phyloP scores from a whole-genome alignment of 2,113 vertebrate species.

The Ovis canadensis region DNA sequence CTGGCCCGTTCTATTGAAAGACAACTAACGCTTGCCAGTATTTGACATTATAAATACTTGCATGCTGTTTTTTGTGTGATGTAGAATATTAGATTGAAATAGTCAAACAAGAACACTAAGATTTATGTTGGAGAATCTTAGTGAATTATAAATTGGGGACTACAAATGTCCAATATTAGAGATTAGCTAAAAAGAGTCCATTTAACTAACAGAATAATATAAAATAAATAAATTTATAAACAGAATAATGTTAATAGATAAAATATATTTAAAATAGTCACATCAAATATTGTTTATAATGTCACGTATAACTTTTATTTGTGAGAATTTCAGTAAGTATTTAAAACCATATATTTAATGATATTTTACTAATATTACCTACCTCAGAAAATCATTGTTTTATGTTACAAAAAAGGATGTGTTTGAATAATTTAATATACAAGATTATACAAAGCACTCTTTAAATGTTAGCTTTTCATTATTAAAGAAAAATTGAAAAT shows the following conservation, averaged over 20 bases:
- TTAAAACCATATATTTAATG: not conserved
- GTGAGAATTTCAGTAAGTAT: not conserved
- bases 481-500: not conserved
- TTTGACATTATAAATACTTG: not conserved
- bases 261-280: not conserved
- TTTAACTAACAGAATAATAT: not conserved
- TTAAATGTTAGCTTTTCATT: not conserved
- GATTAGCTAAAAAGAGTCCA: not conserved
- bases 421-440: not conserved
- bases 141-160: not conserved
- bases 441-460: not conserved
- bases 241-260: not conserved
- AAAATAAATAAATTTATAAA: not conserved
- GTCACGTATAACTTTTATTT: not conserved
- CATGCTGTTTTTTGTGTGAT: not conserved
- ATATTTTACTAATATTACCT: not conserved
- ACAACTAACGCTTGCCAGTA: not conserved
- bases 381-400: not conserved
- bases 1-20: not conserved
- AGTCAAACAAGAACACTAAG: not conserved
- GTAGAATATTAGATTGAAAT: not conserved
- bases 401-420: not conserved
- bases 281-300: not conserved
- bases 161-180: not conserved
- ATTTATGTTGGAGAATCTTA: not conserved